These are phyloP conservation scores for Ooceraea biroi DNA, from an alignment of 1,140 invertebrate genomes.

Conservation along the genomic window DNA sequence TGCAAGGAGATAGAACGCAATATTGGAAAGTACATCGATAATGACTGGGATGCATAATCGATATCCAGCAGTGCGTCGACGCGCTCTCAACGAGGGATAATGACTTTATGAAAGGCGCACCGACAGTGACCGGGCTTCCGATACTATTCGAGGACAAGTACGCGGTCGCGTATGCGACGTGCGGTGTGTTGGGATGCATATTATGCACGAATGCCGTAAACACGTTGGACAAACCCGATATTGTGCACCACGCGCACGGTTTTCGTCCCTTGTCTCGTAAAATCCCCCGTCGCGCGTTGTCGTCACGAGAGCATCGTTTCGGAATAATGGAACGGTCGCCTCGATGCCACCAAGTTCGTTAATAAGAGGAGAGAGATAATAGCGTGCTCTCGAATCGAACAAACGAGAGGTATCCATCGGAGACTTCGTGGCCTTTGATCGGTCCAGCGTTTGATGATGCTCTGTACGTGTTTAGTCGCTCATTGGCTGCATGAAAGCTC, in stretches of 20 bases:
- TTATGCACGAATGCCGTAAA: constrained; percentile 60
- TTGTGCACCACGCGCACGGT: constrained; percentile 38
- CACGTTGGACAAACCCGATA: constrained; percentile 58
- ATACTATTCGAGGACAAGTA: constrained; percentile 61
- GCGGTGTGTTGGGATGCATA: constrained; percentile 38
- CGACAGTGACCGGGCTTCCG: constrained; percentile 52
- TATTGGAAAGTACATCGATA: constrained; percentile 60
- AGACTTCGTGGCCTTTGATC: constrained; percentile 69
- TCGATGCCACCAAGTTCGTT: constrained; percentile 61
- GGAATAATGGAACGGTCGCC: constrained; percentile 48
- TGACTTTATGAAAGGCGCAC: constrained; percentile 60
- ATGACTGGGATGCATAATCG: constrained; percentile 51
- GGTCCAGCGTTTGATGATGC: constrained; percentile 56
- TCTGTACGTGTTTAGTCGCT: constrained; percentile 45
- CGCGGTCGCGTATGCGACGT: constrained; percentile 47
- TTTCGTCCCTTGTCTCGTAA: constrained; percentile 61
- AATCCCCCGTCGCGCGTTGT: constrained; percentile 36
- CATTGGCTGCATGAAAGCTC: constrained; percentile 21
- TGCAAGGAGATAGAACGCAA: constrained; percentile 51
- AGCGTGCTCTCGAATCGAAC: constrained; percentile 68
- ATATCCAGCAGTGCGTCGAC: constrained; percentile 31
- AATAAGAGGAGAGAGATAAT: constrained; percentile 72
- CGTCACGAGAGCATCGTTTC: constrained; percentile 54
- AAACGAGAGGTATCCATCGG: constrained; percentile 66
- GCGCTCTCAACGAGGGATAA: constrained; percentile 34